A percentile compares a stretch with the other conserved stretches of the same genome.
These are phyloP conservation scores for Tubulanus polymorphus DNA, from an alignment of 2,888 invertebrate species.

Conservation along the genomic window DNA sequence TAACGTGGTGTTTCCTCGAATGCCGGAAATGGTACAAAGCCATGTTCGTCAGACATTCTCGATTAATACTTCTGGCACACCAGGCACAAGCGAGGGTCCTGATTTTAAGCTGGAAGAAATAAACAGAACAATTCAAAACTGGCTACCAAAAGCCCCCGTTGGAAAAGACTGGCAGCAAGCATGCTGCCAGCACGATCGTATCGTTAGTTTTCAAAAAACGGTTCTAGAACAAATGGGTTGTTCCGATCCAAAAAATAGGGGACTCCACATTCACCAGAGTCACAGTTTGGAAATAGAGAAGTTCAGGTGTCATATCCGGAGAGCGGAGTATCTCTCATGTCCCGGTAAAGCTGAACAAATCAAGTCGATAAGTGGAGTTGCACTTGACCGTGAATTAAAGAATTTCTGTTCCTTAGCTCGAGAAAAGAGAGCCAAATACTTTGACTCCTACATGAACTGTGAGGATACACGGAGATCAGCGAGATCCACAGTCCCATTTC, in stretches of 20 bases:
- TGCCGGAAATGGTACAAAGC: neutral
- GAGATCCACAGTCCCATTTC: neutral
- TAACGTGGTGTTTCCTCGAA: neutral
- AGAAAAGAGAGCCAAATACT: too few species aligned
- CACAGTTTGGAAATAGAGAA: too few species aligned
- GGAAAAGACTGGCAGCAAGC: neutral
- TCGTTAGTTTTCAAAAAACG: neutral
- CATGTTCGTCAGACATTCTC: neutral
- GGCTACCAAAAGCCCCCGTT: neutral
- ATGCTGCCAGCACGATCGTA: neutral
- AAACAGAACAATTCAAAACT: neutral
- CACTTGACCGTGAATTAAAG: too few species aligned
- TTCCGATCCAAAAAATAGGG: neutral
- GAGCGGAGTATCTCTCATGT: too few species aligned
- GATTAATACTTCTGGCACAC: neutral
- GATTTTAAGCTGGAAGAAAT: neutral
- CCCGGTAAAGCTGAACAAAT: too few species aligned
- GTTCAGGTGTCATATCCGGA: too few species aligned
- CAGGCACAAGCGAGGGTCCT: neutral
- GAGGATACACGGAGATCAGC: too few species aligned
- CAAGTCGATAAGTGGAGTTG: too few species aligned
- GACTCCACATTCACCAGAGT: too few species aligned
- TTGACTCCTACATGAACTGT: too few species aligned
- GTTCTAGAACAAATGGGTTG: neutral
- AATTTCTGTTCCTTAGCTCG: too few species aligned